Conservation (phyloP, 2,888 invertebrate species). For the Torymus auratus region DNA sequence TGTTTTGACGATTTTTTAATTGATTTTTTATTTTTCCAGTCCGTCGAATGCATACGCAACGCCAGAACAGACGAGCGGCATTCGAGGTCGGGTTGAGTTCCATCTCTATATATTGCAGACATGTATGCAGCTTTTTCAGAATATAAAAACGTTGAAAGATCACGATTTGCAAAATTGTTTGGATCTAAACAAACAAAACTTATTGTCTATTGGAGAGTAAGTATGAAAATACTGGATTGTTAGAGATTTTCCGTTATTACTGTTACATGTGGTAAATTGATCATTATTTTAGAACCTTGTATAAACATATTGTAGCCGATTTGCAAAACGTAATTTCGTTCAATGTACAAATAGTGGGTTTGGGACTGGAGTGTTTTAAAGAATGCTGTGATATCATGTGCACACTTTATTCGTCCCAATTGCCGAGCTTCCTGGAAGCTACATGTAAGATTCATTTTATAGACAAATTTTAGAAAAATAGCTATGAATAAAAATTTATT, state of each 20-base stretch:
- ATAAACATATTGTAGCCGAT: conserved; percentile 68
- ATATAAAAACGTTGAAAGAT: conserved; percentile 72
- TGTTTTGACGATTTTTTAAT: background rate
- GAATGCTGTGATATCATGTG: conserved; percentile 74
- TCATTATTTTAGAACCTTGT: conserved; percentile 70
- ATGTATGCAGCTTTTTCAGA: conserved; percentile 75
- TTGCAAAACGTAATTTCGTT: conserved; percentile 80
- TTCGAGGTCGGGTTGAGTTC: conserved; percentile 79
- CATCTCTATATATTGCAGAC: conserved; percentile 80
- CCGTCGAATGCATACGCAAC: conserved; percentile 78
- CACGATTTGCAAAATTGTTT: conserved; percentile 66
- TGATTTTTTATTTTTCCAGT: conserved; percentile 36
- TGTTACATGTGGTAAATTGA: too few relatives aligned
- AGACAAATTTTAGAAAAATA: background rate
- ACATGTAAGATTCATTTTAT: conserved; percentile 72
- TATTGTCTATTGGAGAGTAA: conserved; percentile 73
- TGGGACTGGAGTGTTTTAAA: conserved; percentile 81
- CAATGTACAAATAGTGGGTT: conserved; percentile 79
- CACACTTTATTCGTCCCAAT: conserved; percentile 70
- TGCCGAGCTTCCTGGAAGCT: conserved; percentile 75
- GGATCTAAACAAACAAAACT: conserved; percentile 69
- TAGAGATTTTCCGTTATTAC: too few relatives aligned
- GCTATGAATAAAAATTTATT: background rate
- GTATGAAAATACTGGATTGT: conserved; percentile 60
- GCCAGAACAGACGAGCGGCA: conserved; percentile 77